These are phyloP conservation scores for Drosophila tripunctata DNA, from an alignment of 2,888 invertebrate genomes.

Conservation along the genomic window DNA sequence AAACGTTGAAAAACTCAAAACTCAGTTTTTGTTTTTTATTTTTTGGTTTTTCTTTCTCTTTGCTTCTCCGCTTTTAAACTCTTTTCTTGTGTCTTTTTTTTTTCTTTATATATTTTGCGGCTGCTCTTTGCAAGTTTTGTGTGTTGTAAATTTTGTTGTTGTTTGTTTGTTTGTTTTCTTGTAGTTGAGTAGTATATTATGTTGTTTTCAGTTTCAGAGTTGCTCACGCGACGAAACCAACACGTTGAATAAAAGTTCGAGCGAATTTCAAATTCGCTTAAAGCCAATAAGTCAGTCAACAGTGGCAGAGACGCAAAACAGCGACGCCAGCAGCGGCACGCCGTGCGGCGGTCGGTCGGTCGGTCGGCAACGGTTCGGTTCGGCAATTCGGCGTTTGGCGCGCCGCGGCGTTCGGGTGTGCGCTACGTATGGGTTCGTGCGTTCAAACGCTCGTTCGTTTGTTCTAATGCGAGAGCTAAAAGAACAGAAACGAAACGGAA, in stretches of 20 bases:
- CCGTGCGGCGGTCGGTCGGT: slow-evolving; percentile 13
- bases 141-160: slow-evolving; percentile 40
- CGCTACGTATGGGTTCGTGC: no score
- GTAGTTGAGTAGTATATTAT: slow-evolving; percentile 3
- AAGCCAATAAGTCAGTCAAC: slow-evolving; percentile 72
- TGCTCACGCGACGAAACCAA: slow-evolving; percentile 77
- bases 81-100: slow-evolving; percentile 26
- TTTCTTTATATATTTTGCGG: no score
- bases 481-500: slow-evolving; percentile 51
- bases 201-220: slow-evolving; percentile 68
- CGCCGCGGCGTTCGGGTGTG: no score
- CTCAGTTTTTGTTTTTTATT: slow-evolving; percentile 8
- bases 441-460: slow-evolving; percentile 11
- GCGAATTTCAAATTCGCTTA: slow-evolving; percentile 77
- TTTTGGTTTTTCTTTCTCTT: slow-evolving; percentile 6
- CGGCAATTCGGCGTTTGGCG: no score
- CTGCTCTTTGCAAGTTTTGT: slow-evolving; percentile 41
- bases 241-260: slow-evolving; percentile 78
- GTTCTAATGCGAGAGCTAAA: slow-evolving; percentile 53
- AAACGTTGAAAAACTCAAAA: slow-evolving; percentile 32
- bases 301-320: slow-evolving; percentile 19
- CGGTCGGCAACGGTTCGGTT: no score
- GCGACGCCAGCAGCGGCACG: slow-evolving; percentile 16
- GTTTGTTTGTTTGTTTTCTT: slow-evolving; percentile 28
- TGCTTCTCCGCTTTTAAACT: no score